Evolutionary conservation across 2,113 vertebrate genomes (phyloP).

Genomic region (Rana temporaria): DNA sequence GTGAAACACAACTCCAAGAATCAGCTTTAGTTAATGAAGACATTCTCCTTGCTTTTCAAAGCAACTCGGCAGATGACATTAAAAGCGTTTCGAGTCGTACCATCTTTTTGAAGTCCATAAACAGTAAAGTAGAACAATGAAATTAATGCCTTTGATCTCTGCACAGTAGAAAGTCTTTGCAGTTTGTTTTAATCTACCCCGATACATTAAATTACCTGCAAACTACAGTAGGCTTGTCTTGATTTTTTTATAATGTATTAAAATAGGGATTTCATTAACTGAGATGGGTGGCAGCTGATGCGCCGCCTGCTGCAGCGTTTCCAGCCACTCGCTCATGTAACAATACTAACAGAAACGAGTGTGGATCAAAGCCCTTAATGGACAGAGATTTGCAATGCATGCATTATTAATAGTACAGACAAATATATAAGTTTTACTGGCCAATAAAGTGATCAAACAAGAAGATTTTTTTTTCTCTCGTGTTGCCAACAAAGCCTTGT

Average conservation of each 20-base stretch:
- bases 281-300: slow-evolving; percentile 59
- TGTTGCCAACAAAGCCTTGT: neutral
- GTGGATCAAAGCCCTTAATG: slow-evolving; percentile 78
- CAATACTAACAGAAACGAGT: slow-evolving; percentile 63
- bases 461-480: slow-evolving; percentile 26
- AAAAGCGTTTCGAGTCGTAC: slow-evolving; percentile 82
- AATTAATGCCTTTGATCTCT: slow-evolving; percentile 78
- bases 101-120: slow-evolving; percentile 86
- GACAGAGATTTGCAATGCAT: slow-evolving; percentile 78
- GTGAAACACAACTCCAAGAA: slow-evolving; percentile 75
- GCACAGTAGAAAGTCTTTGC: slow-evolving; percentile 78
- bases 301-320: slow-evolving; percentile 54
- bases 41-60: slow-evolving; percentile 81
- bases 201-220: slow-evolving; percentile 72
- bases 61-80: slow-evolving; percentile 81
- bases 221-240: slow-evolving; percentile 64
- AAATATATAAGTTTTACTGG: slow-evolving; percentile 65
- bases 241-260: slow-evolving; percentile 63
- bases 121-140: slow-evolving; percentile 84
- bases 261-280: slow-evolving; percentile 64
- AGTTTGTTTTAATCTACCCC: slow-evolving; percentile 81
- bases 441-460: slow-evolving; percentile 72
- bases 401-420: slow-evolving; percentile 77
- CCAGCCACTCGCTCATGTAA: slow-evolving; percentile 64
- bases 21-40: slow-evolving; percentile 81